Evolutionary conservation across 2,113 vertebrate genomes (phyloP), one percentile per base, ranked within the genome.

Genomic region (Recurvirostra avosetta): DNA sequence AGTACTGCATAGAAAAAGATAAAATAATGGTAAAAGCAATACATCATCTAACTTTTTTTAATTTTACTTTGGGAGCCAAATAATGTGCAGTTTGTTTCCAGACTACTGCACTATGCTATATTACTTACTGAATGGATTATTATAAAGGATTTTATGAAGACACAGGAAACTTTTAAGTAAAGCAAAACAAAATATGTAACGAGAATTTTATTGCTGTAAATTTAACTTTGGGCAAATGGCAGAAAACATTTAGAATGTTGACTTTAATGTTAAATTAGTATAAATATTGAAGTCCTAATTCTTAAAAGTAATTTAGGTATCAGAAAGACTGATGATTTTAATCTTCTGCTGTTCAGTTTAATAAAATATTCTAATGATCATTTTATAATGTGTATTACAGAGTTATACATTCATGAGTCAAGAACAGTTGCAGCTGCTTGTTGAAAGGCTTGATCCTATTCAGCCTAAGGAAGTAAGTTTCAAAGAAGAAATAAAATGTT

Each of bases 371-470:
- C 25, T 95, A 96, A 91, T 90, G 15, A 70, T 70, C 10, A 20
- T 96, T 96, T 95, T 86, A 62, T 73, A 89, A 95, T 94, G 15
- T 96, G 8, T 91, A 59, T 97, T 98, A 32, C 97, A 99, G 99
- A 99, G 99, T 97, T 99, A 99, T 18, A 98, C 98, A 0, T 99
- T 99, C 95, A 99, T 99, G 98, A 98, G 98, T 98, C 99, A 99
- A 93, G 99, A 99, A 95, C 99, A 99, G 95, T 97, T 99, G 74
- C 99, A 99, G 49, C 94, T 98, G 73, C 98, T 99, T 91, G 94
- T 98, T 88, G 99, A 99, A 95, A 98, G 98, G 66, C 98, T 99
- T 67, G 99, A 99, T 93, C 97, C 98, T 63, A 95, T 96, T 85
- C 98, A 99, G 47, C 98, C 99, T 61, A 99, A 98, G 97, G 99